phyloP scores from a whole-genome alignment of 1,140 invertebrate species.

The Heliconius eleuchia region DNA sequence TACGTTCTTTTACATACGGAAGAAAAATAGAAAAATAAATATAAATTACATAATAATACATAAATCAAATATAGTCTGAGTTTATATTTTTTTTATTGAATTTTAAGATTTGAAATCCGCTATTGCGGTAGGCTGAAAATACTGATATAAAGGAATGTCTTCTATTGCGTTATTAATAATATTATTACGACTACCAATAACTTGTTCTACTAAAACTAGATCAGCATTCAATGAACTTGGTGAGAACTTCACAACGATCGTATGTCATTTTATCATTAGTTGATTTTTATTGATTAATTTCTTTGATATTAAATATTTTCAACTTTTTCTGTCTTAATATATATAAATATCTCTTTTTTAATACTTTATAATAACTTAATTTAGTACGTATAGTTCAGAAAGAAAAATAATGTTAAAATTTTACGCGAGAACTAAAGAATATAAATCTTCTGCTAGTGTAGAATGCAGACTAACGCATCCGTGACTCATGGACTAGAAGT shows the following conservation, averaged over 20 bases:
- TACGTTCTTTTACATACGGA: too few relatives aligned
- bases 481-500: conserved; percentile 49
- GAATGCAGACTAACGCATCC: conserved; percentile 45
- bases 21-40: too few relatives aligned
- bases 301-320: too few relatives aligned
- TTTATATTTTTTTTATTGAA: too few relatives aligned
- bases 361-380: neutral
- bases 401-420: neutral
- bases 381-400: neutral
- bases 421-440: conserved; percentile 20
- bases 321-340: too few relatives aligned
- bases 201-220: conserved; percentile 27
- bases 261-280: neutral
- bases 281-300: neutral
- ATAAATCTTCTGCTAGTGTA: conserved; percentile 43
- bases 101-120: too few relatives aligned
- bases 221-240: conserved; percentile 29
- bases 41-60: too few relatives aligned
- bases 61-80: too few relatives aligned
- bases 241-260: conserved; percentile 15
- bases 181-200: conserved; percentile 22
- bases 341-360: neutral
- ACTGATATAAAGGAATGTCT: conserved; percentile 10
- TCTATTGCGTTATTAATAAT: conserved; percentile 16
- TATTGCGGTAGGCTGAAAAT: neutral